A percentile compares a stretch with the other conserved stretches of the same genome.
These are phyloP conservation scores for Lasioglossum pauxillum DNA, from an alignment of 2,888 invertebrate genomes.

Conservation along the genomic window DNA sequence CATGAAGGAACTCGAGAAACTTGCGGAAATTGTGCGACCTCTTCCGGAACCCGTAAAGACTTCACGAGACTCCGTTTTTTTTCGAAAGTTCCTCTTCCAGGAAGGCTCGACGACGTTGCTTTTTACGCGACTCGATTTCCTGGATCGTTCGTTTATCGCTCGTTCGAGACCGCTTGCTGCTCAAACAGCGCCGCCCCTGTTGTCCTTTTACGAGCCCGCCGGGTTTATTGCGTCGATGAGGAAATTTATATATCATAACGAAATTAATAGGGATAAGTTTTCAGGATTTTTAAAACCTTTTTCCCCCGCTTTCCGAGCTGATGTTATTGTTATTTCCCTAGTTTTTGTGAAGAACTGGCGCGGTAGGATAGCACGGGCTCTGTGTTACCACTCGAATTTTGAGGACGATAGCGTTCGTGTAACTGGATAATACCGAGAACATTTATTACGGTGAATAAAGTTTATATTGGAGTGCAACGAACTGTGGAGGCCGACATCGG, in stretches of 20 bases:
- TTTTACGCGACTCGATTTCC: slow-evolving; percentile 44
- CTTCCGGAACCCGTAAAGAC: slow-evolving; percentile 8
- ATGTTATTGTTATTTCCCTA: slow-evolving; percentile 17
- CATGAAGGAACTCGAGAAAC: neutral
- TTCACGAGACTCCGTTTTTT: neutral
- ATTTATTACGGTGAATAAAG: neutral
- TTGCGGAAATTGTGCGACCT: neutral
- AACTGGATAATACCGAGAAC: neutral
- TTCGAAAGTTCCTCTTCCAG: neutral
- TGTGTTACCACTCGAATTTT: neutral
- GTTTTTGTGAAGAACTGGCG: neutral
- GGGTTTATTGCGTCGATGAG: slow-evolving; percentile 17
- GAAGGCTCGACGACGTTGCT: slow-evolving; percentile 9
- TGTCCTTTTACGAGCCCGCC: slow-evolving; percentile 31
- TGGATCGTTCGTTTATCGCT: slow-evolving; percentile 35
- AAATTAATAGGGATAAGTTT: slow-evolving; percentile 46
- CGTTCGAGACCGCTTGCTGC: slow-evolving; percentile 5
- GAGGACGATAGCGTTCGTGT: neutral
- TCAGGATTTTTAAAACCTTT: slow-evolving; percentile 38
- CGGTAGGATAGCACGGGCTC: neutral
- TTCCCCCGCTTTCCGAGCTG: slow-evolving; percentile 1
- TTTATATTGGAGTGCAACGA: neutral
- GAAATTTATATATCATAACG: slow-evolving; percentile 20
- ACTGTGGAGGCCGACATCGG: neutral
- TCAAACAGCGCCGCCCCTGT: neutral